A percentile compares a stretch with the other conserved stretches of the same genome.
Evolutionary conservation across 35 echinoderm and acorn worm species (phyloP).

Genomic region (Nesometra sesokonis): DNA sequence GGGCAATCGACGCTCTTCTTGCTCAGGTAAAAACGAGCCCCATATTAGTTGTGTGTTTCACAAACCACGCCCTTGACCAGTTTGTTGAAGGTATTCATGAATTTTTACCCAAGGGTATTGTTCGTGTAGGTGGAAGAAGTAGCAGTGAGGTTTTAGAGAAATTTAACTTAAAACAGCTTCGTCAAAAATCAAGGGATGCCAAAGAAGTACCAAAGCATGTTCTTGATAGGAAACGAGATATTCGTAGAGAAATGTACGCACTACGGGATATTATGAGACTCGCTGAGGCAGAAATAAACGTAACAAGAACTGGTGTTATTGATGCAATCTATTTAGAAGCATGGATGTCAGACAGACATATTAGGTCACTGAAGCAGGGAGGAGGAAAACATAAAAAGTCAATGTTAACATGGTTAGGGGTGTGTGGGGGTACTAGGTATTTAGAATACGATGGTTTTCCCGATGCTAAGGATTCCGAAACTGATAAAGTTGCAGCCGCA

Average conservation of each 20-base stretch:
- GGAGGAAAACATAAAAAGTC: background rate
- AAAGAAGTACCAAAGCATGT: background rate
- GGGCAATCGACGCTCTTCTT: background rate
- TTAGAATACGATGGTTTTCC: background rate
- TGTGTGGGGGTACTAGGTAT: background rate
- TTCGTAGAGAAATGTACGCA: background rate
- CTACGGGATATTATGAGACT: background rate
- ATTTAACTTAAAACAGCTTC: conserved; percentile 8
- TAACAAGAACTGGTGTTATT: background rate
- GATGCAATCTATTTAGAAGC: background rate
- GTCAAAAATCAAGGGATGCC: background rate
- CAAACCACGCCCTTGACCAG: conserved; percentile 90
- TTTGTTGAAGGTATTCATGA: conserved; percentile 53
- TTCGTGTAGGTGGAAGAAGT: conserved; percentile 68
- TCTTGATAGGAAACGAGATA: too few relatives aligned
- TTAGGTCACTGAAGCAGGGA: background rate
- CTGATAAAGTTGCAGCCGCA: background rate
- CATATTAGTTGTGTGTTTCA: conserved; percentile 69
- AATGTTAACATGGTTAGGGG: background rate
- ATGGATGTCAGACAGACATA: background rate
- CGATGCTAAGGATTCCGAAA: background rate
- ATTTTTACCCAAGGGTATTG: conserved; percentile 28
- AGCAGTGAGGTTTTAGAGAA: conserved; percentile 35
- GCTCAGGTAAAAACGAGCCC: background rate
- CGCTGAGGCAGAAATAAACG: background rate